phyloP scores from a whole-genome alignment of 1,140 invertebrate species.

The Heliconius melpomene region DNA sequence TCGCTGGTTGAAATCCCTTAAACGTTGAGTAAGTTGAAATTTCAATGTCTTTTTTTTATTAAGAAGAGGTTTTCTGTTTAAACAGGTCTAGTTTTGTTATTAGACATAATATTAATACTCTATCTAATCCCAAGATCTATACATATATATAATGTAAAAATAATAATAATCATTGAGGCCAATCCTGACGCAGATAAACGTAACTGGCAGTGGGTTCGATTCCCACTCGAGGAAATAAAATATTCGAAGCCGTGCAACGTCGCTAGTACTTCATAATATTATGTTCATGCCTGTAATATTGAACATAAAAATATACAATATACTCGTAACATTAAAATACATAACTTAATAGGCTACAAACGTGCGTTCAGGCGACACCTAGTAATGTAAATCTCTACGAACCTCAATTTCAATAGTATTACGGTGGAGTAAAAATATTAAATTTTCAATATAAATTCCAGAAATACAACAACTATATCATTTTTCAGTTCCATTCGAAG shows the following conservation, averaged over 20 bases:
- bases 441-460: slow-evolving; percentile 13
- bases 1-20: not conserved
- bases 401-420: not conserved
- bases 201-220: no score
- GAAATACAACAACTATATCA: slow-evolving; percentile 23
- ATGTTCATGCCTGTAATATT: no score
- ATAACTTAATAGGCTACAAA: not conserved
- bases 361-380: not conserved
- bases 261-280: no score
- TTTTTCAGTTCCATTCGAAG: slow-evolving; percentile 27
- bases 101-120: no score
- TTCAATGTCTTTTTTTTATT: not conserved
- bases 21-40: not conserved
- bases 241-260: no score
- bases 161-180: no score
- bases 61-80: no score
- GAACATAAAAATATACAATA: no score
- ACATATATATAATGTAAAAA: no score
- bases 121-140: no score
- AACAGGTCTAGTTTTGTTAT: not conserved
- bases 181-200: not conserved
- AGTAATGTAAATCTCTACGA: not conserved
- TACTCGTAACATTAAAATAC: no score
- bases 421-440: not conserved
- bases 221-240: no score